Evolutionary conservation across 2,113 vertebrate genomes (phyloP).

Genomic region (Boleophthalmus pectinirostris): DNA sequence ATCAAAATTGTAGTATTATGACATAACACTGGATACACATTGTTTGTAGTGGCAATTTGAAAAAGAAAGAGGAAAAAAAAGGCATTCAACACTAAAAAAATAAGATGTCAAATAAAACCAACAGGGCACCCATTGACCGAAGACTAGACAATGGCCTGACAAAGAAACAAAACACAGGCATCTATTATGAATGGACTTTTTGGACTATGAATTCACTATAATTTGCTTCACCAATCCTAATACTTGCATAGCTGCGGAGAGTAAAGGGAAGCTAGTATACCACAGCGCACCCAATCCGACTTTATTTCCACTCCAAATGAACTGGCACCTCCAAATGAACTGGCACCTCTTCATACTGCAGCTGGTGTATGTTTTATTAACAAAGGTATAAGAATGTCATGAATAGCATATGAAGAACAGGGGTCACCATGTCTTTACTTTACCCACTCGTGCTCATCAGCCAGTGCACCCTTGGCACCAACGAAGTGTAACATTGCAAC

Average conservation of each 20-base stretch:
- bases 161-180: neutral
- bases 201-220: neutral
- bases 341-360: constrained; percentile 66
- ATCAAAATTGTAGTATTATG: too few species aligned
- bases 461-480: constrained; percentile 14
- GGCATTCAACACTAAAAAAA: too few species aligned
- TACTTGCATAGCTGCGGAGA: neutral
- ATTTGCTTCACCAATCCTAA: neutral
- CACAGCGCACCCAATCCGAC: neutral
- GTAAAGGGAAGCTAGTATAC: neutral
- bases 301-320: constrained; percentile 17
- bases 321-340: constrained; percentile 13
- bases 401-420: constrained; percentile 66
- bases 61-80: too few species aligned
- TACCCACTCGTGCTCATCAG: constrained; percentile 54
- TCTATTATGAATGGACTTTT: neutral
- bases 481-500: constrained; percentile 67
- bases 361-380: constrained; percentile 77
- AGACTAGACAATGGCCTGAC: neutral
- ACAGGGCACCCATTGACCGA: neutral
- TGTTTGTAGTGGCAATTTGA: too few species aligned
- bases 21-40: too few species aligned
- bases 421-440: constrained; percentile 44
- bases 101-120: too few species aligned
- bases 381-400: constrained; percentile 48